Base-by-base conservation (phyloP, 2,797 vertebrate species). In the Tinamus major region DNA sequence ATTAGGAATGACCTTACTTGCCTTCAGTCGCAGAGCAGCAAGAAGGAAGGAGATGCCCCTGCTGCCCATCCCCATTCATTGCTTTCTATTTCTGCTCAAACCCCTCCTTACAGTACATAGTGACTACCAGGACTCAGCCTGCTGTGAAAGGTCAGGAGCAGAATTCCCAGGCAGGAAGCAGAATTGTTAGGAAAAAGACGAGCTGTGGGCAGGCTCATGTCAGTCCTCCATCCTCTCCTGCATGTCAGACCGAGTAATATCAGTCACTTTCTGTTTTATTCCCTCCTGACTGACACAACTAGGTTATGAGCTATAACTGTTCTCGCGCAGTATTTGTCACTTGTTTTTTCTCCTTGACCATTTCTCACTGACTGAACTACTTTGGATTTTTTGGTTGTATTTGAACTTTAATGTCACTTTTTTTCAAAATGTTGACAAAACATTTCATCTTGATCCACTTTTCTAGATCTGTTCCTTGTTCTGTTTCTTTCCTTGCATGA, bases 21-120 rank as follows among this genome's bases (percentile, higher is more conserved):
- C 75, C 72, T 55, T 87, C 48, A 64, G 44, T 53, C 94, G 87
- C 56, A 92, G 93, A 92, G 71, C 44, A 79, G 29, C 46, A 15
- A 48, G 82, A 69, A 33, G 37, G 63, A 84, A 81, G 68, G 86
- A 64, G 78, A 77, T 95, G 92, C 58, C 78, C 80, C 68, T 87
- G 48, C 75, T 91, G 75, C 82, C 62, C 64, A 74, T 9, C 12
- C 41, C 56, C 71, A 82, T 95, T 96, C 84, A 79, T 62, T 58
- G 41, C 58, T 77, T 94, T 84, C 91, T 93, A 23, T 88, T 94
- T 91, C 18, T 33, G 71, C 87, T 79, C 33, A 76, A 77, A 69
- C 67, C 4, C 1, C 37, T 56, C 59, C 67, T 86, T 81, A 33
- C 15, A 67, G 9, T 61, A 21, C 24, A 4, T n/a, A 89, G 58